A percentile compares a stretch with the other conserved stretches of the same genome.
These are phyloP conservation scores for Diabrotica balteata DNA, from an alignment of 2,888 invertebrate genomes.

Conservation along the genomic window DNA sequence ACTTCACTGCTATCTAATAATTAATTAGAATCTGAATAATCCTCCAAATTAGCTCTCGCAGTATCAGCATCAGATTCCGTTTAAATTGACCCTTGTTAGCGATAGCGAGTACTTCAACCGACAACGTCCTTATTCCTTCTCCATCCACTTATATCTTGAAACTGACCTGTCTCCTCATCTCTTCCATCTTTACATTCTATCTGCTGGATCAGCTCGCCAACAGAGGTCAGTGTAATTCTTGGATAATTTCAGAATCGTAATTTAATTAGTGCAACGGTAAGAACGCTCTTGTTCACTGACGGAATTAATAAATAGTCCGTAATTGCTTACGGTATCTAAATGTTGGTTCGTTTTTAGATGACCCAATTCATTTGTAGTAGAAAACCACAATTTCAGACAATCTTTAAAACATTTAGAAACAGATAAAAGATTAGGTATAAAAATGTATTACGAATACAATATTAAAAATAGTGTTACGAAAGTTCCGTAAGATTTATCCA, in stretches of 20 bases:
- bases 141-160: constrained; percentile 16
- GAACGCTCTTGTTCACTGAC: constrained; percentile 1
- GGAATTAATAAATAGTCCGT: no score
- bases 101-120: constrained; percentile 26
- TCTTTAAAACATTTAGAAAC: no score
- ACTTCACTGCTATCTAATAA: constrained; percentile 2
- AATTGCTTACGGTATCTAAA: no score
- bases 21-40: constrained; percentile 11
- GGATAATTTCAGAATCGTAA: constrained; percentile 14
- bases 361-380: no score
- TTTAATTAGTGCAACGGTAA: no score
- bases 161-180: constrained; percentile 22
- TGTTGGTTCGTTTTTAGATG: no score
- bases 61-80: constrained; percentile 26
- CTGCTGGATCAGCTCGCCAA: constrained; percentile 1
- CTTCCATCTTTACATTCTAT: constrained; percentile 7
- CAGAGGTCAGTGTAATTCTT: constrained; percentile 27
- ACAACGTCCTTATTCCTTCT: constrained; percentile 11
- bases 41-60: constrained; percentile 15
- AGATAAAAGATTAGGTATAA: no score
- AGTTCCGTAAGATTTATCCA: no score
- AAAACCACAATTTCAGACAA: no score
- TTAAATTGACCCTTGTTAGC: constrained; percentile 34
- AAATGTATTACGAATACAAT: no score
- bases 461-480: no score